Percentiles rank a stretch among this genome's conserved stretches.
phyloP scores from a whole-genome alignment of 2,888 invertebrate species.

The Netelia melanura region DNA sequence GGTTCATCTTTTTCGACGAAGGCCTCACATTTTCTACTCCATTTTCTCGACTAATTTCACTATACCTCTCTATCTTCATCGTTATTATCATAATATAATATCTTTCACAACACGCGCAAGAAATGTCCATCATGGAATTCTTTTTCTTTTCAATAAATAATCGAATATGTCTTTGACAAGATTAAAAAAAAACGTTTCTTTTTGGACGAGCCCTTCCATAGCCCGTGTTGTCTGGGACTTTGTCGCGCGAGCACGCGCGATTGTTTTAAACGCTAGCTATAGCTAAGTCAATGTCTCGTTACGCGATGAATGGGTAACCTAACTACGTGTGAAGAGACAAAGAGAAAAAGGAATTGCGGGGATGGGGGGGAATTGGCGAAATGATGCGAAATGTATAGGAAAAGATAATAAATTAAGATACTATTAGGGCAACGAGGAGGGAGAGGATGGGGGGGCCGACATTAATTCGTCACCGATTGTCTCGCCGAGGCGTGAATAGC shows the following conservation, averaged over 20 bases:
- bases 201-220: conserved; percentile 76
- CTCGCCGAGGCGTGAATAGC: conserved; percentile 81
- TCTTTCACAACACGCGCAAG: conserved; percentile 65
- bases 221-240: conserved; percentile 77
- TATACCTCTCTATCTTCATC: conserved; percentile 66
- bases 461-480: conserved; percentile 82
- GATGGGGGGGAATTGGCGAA: conserved; percentile 2
- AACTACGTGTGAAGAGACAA: conserved; percentile 59
- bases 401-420: conserved; percentile 82
- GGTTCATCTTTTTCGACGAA: conserved; percentile 20
- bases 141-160: conserved; percentile 43
- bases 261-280: conserved; percentile 31
- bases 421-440: conserved; percentile 68
- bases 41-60: conserved; percentile 5
- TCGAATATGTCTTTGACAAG: conserved; percentile 70
- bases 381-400: conserved; percentile 55
- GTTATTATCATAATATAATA: conserved; percentile 77
- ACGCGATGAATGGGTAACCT: conserved; percentile 55
- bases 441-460: conserved; percentile 71
- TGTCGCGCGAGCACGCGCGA: conserved; percentile 1
- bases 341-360: not conserved
- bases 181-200: conserved; percentile 68
- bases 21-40: conserved; percentile 11
- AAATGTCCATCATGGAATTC: conserved; percentile 39
- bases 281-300: conserved; percentile 55